A percentile compares a stretch with the other conserved stretches of the same genome.
Conservation (phyloP, 2,113 vertebrate genomes). For the Plotosus lineatus region DNA sequence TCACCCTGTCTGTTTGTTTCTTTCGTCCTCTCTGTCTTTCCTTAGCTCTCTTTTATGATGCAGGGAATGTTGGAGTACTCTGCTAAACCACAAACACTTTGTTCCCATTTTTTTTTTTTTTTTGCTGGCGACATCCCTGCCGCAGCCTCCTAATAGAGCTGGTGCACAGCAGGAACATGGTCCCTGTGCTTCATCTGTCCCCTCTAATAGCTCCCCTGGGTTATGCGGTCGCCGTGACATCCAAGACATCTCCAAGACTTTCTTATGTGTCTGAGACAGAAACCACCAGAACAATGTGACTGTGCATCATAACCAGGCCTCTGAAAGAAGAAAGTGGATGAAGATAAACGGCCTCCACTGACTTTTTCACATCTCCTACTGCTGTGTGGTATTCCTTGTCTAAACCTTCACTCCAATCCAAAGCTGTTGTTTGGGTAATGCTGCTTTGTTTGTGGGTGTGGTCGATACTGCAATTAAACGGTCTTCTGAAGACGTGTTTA, state of each 20-base stretch:
- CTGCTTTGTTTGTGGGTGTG: constrained; percentile 44
- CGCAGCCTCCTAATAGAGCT: constrained; percentile 34
- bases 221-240: constrained; percentile 48
- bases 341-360: constrained; percentile 33
- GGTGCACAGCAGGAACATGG: constrained; percentile 57
- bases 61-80: constrained; percentile 35
- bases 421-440: constrained; percentile 53
- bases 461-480: constrained; percentile 58
- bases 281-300: constrained; percentile 62
- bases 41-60: constrained; percentile 54
- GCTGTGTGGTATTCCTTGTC: constrained; percentile 34
- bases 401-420: constrained; percentile 45
- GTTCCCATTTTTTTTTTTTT: no score
- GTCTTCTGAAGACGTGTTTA: constrained; percentile 55
- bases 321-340: constrained; percentile 25
- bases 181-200: constrained; percentile 57
- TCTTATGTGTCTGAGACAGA: constrained; percentile 48
- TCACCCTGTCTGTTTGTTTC: constrained; percentile 7
- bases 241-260: constrained; percentile 50
- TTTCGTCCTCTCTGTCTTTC: constrained; percentile 16
- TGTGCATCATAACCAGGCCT: constrained; percentile 50
- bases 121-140: constrained; percentile 58
- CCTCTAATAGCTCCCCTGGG: constrained; percentile 47
- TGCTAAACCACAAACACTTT: constrained; percentile 63
- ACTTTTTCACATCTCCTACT: constrained; percentile 37